A percentile compares a stretch with the other conserved stretches of the same genome.
phyloP scores from a whole-genome alignment of 2,797 vertebrate genomes.

The Cephalopachus bancanus region DNA sequence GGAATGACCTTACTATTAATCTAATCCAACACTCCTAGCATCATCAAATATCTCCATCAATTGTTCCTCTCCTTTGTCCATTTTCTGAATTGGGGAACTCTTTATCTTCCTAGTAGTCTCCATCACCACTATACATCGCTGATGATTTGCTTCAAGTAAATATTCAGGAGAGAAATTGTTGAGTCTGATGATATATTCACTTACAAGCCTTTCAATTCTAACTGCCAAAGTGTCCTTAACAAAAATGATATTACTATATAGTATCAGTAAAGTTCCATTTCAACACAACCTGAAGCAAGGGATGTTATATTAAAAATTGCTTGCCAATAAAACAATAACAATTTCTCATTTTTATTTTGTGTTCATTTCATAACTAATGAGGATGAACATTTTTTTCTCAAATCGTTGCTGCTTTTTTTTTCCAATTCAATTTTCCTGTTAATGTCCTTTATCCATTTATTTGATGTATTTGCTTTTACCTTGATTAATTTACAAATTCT shows the following conservation, averaged over 20 bases:
- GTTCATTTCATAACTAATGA: background rate
- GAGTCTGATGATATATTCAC: background rate
- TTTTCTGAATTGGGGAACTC: background rate
- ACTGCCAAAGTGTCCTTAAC: background rate
- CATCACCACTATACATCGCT: too few relatives aligned
- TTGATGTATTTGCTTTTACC: slow-evolving; percentile 7
- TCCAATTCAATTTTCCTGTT: background rate
- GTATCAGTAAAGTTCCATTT: background rate
- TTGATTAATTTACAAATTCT: slow-evolving; percentile 5
- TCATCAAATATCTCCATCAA: too few relatives aligned
- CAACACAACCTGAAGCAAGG: background rate
- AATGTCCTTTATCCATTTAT: background rate
- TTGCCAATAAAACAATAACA: background rate
- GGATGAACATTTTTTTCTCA: background rate
- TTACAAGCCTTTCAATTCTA: background rate
- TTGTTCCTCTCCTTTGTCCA: background rate
- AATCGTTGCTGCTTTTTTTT: background rate
- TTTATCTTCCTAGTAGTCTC: background rate
- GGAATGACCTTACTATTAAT: background rate
- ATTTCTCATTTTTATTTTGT: background rate
- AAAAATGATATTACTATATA: background rate
- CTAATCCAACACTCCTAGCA: background rate
- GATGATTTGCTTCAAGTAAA: background rate
- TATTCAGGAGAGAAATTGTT: background rate
- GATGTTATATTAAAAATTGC: background rate